These are phyloP conservation scores for Schrankia costaestrigalis DNA, from an alignment of 2,888 invertebrate genomes.

Conservation along the genomic window DNA sequence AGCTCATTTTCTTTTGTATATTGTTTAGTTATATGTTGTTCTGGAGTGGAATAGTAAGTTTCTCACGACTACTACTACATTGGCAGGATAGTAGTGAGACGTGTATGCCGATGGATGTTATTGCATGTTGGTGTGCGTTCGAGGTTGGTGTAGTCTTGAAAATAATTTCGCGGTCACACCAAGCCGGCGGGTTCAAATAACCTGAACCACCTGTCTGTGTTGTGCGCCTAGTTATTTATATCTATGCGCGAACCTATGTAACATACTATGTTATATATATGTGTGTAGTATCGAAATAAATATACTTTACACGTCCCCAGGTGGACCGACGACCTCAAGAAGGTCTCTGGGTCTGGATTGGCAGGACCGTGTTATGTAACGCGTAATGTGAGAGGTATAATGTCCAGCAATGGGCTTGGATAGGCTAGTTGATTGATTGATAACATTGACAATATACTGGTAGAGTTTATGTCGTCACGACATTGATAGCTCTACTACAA, in stretches of 20 bases:
- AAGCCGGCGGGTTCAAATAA: conserved; percentile 75
- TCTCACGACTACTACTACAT: conserved; percentile 78
- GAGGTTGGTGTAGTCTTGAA: conserved; percentile 80
- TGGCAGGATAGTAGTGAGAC: conserved; percentile 65
- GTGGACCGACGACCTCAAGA: too few species aligned
- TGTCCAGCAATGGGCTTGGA: too few species aligned
- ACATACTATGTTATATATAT: conserved; percentile 40
- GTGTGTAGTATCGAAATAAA: conserved; percentile 11
- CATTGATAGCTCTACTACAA: too few species aligned
- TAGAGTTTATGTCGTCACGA: conserved; percentile 4
- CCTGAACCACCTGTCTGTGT: conserved; percentile 76
- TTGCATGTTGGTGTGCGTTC: conserved; percentile 52
- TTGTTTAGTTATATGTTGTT: conserved; percentile 35
- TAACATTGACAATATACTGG: conserved; percentile 19
- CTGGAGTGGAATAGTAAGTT: conserved; percentile 58
- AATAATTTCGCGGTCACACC: conserved; percentile 81
- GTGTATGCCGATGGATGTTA: conserved; percentile 50
- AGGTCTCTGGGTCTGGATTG: too few species aligned
- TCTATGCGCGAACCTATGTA: conserved; percentile 72
- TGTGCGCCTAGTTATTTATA: conserved; percentile 79
- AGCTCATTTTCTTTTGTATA: conserved; percentile 43
- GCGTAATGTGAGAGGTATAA: too few species aligned
- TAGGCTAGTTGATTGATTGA: too few species aligned
- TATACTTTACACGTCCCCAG: not conserved
- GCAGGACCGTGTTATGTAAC: too few species aligned